phyloP scores from a whole-genome alignment of 1,140 invertebrate species.

The Drosophila simulans region DNA sequence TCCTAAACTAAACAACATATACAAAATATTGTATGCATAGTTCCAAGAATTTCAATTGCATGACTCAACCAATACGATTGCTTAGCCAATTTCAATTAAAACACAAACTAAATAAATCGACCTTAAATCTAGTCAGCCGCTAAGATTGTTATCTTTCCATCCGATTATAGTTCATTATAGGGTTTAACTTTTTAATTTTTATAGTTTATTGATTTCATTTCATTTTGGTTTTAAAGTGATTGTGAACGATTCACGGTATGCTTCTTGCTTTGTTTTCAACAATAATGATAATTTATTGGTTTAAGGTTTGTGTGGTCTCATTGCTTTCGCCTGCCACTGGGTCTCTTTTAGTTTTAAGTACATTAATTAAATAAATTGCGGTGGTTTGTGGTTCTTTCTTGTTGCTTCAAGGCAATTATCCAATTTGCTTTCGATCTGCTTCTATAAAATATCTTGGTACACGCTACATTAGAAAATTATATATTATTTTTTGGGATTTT shows the following conservation, averaged over 20 bases:
- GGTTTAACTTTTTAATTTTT: conserved; percentile 3
- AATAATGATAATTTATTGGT: conserved; percentile 35
- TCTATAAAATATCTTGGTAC: conserved; percentile 5
- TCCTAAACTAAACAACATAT: conserved; percentile 8
- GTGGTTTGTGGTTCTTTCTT: conserved; percentile 62
- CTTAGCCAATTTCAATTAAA: conserved; percentile 51
- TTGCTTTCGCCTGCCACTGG: not conserved
- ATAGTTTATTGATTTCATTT: conserved; percentile 37
- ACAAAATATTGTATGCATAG: conserved; percentile 32
- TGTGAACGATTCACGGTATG: conserved; percentile 16
- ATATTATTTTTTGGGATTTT: conserved; percentile 52
- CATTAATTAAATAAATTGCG: conserved; percentile 70
- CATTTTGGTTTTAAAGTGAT: conserved; percentile 36
- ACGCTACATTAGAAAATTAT: conserved; percentile 36
- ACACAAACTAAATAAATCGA: conserved; percentile 37
- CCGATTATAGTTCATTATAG: no score
- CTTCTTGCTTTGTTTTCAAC: conserved; percentile 9
- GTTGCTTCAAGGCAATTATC: conserved; percentile 56
- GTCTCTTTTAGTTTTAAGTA: conserved; percentile 56
- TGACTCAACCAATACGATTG: conserved; percentile 35
- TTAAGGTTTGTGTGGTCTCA: conserved; percentile 1
- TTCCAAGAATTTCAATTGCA: conserved; percentile 41
- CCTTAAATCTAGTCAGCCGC: conserved; percentile 11
- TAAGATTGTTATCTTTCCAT: not conserved
- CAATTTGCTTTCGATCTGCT: conserved; percentile 9